A percentile compares a stretch with the other conserved stretches of the same genome.
These are phyloP conservation scores for Cervus canadensis DNA, from an alignment of 2,113 vertebrate genomes.

Conservation along the genomic window DNA sequence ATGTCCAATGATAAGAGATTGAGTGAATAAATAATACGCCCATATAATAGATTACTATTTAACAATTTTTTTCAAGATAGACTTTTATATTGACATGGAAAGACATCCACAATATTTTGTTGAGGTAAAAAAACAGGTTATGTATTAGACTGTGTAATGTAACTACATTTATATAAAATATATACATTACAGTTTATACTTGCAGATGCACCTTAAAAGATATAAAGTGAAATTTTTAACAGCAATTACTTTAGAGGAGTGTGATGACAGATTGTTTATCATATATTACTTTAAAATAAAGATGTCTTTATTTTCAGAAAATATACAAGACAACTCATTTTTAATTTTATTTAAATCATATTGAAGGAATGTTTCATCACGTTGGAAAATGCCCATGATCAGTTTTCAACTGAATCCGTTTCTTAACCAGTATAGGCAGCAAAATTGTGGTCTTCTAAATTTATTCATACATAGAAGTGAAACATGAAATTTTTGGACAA, in stretches of 20 bases:
- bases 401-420: not conserved
- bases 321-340: not conserved
- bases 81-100: not conserved
- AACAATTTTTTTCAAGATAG: not conserved
- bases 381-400: not conserved
- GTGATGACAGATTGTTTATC: not conserved
- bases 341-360: not conserved
- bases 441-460: not conserved
- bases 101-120: not conserved
- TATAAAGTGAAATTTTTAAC: not conserved
- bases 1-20: not conserved
- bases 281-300: constrained; percentile 3
- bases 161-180: not conserved
- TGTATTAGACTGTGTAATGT: not conserved
- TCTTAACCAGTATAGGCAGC: not conserved
- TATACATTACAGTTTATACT: not conserved
- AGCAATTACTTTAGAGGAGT: not conserved
- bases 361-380: not conserved
- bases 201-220: not conserved
- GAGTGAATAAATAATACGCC: not conserved
- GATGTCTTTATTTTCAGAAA: constrained; percentile 7
- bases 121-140: not conserved
- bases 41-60: not conserved
- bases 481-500: not conserved
- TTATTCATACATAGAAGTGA: not conserved